Evolutionary conservation across 2,113 vertebrate genomes (phyloP), one percentile per base, ranked within the genome.

Genomic region (Hyaena hyaena): DNA sequence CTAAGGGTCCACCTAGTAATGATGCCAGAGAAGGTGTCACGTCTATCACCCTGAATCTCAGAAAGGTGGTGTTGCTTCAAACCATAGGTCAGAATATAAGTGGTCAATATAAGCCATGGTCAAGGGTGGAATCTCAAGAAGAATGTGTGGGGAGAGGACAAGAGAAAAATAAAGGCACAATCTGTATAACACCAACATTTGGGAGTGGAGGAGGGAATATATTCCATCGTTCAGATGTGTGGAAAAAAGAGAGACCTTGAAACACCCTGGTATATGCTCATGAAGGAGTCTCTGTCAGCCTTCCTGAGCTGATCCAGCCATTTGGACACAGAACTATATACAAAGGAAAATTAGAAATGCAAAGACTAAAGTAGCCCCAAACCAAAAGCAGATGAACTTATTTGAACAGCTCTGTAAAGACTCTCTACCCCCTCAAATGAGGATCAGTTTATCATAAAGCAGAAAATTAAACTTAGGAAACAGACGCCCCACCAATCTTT

Each of bases 351-450:
- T 61, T 65, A 33, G 61, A 94, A 86, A 91, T 69, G 58, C n/a
- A n/a, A 61, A 90, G 71, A 82, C 28, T 16, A 48, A 77, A 82
- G 45, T 14, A 16, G 53, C 24, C 28, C 7, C 31, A 96, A 95
- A 95, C 61, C 66, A 69, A 66, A 97, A 97, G 73, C 79, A 96
- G 86, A 95, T 92, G 66, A 94, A 76, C 45, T 28, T 33, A 66
- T 79, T 23, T 50, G 31, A 82, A 31, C 2, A 76, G 3, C 24
- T 31, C 21, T 61, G 26, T 31, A 74, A 85, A 92, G 24, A 69
- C 14, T 45, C 16, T 28, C 16, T 48, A 2, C 0, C 7, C 4
- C 4, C 39, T 45, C 81, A 69, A 69, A 16, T 92, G 33, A 84
- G 39, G 4, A 58, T 85, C n/a, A 65, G 74, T 58, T 80, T 85